A percentile compares a stretch with the other conserved stretches of the same genome.
These are phyloP conservation scores for Alouatta palliata DNA, from an alignment of 2,113 vertebrate species.

Conservation along the genomic window DNA sequence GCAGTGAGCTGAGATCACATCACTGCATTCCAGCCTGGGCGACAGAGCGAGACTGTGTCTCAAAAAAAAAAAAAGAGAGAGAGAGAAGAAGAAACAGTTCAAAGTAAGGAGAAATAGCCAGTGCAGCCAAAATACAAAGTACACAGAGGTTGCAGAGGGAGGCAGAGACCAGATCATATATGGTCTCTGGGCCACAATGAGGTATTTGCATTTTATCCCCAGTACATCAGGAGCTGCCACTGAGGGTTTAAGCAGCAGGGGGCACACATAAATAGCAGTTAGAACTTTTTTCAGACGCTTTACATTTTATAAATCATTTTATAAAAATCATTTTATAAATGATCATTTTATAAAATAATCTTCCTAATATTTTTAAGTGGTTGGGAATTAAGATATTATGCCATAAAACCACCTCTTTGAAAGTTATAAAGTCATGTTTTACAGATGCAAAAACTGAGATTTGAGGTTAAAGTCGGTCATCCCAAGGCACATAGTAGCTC, in stretches of 20 bases:
- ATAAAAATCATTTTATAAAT: conserved; percentile 1
- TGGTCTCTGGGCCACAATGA: background rate
- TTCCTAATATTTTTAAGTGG: background rate
- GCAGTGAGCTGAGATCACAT: too few species aligned
- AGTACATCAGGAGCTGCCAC: background rate
- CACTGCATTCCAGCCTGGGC: too few species aligned
- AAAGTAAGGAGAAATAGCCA: background rate
- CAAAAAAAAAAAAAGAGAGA: too few species aligned
- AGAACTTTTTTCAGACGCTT: background rate
- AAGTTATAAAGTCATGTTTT: background rate
- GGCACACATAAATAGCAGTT: background rate
- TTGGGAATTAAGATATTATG: background rate
- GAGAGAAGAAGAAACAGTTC: background rate
- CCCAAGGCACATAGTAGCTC: background rate
- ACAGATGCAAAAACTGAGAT: background rate
- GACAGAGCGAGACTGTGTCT: too few species aligned
- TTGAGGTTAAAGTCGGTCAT: background rate
- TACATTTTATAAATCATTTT: background rate
- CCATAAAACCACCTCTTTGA: background rate
- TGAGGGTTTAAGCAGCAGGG: background rate
- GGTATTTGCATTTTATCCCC: background rate
- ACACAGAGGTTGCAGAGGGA: background rate
- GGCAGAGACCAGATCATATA: background rate
- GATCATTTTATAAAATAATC: background rate
- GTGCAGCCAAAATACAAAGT: background rate